Conservation (phyloP, 1,140 invertebrate species). For the Calliopsis andreniformis region DNA sequence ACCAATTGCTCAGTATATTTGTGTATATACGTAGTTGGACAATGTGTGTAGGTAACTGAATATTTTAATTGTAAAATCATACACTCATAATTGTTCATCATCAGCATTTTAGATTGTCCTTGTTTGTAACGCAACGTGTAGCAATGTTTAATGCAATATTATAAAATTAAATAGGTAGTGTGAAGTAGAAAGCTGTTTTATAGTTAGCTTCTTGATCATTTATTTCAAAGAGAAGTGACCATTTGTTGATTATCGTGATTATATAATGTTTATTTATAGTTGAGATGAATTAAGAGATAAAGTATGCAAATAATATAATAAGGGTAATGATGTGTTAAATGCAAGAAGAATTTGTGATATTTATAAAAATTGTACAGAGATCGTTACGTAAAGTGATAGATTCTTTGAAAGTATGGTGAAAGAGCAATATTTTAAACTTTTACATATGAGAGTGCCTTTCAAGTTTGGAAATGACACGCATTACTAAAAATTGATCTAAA, state of each 20-base stretch:
- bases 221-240: neutral
- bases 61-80: conserved; percentile 31
- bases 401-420: neutral
- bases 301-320: no score
- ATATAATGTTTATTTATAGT: neutral
- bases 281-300: neutral
- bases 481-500: neutral
- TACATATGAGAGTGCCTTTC: conserved; percentile 7
- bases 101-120: neutral
- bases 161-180: neutral
- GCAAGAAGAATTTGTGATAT: conserved; percentile 4
- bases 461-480: neutral
- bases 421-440: neutral
- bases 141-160: conserved; percentile 6
- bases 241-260: neutral
- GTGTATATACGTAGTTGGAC: conserved; percentile 31
- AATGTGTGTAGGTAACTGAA: conserved; percentile 6
- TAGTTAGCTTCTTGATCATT: neutral
- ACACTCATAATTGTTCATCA: conserved; percentile 17
- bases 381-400: neutral
- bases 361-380: conserved; percentile 4
- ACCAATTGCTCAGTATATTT: conserved; percentile 34
- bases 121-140: neutral
- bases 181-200: neutral
- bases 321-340: neutral